These are phyloP conservation scores for Camponotus floridanus DNA, from an alignment of 1,140 invertebrate genomes.

Conservation along the genomic window DNA sequence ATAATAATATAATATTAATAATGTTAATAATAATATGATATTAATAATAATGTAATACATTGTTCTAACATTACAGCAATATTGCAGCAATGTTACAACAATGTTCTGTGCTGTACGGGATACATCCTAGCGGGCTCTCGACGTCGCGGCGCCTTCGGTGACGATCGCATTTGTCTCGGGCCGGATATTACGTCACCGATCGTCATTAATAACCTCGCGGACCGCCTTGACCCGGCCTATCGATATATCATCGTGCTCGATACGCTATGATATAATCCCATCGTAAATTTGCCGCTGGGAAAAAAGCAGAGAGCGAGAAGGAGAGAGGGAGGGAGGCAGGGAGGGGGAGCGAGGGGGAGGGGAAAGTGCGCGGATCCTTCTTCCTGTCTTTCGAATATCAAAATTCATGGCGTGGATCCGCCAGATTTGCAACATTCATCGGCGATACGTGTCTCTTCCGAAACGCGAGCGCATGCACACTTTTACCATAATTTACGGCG, in stretches of 20 bases:
- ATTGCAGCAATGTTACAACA: no score
- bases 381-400: constrained; percentile 59
- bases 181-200: constrained; percentile 22
- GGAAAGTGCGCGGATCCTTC: constrained; percentile 34
- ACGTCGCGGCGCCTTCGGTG: constrained; percentile 25
- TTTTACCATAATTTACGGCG: constrained; percentile 68
- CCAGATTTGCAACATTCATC: constrained; percentile 69
- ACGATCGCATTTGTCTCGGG: constrained; percentile 44
- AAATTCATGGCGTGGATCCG: constrained; percentile 58
- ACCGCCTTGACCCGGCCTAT: constrained; percentile 44
- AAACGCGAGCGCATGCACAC: constrained; percentile 60
- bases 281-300: constrained; percentile 36
- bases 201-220: constrained; percentile 41
- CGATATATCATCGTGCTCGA: constrained; percentile 34
- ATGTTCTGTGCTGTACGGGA: no score
- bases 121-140: background rate
- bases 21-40: no score
- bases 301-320: constrained; percentile 7
- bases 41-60: no score
- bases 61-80: no score
- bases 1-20: no score
- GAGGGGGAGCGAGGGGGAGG: background rate
- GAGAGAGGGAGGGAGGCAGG: background rate
- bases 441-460: constrained; percentile 62
- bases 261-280: constrained; percentile 28